Evolutionary conservation across 1,140 invertebrate genomes (phyloP), one percentile per base, ranked within the genome.

Genomic region (Druon quercuslanigerum): DNA sequence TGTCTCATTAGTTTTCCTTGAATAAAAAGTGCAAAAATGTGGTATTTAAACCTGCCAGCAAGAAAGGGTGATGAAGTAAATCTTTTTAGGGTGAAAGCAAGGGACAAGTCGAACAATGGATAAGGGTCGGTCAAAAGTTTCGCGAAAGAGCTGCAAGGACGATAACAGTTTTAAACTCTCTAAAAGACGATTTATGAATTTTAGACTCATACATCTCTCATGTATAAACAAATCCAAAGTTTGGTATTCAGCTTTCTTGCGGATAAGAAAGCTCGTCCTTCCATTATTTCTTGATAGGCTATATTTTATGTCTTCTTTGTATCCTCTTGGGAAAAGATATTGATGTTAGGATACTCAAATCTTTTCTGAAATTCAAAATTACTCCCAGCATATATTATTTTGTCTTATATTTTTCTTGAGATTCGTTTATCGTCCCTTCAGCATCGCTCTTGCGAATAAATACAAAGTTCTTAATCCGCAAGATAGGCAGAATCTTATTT

Each of bases 381-480:
- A 66, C 14, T 16, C 33, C 40, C 13, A 40, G 60, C 60, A 66
- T 66, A 66, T 11, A 46, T 46, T 46, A 46, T 46, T 46, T 66
- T 66, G 40, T 66, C n/a, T n/a, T 33, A 16, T 33, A 33, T 66
- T 66, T 20, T 40, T 16, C 14, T 66, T 66, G 6, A 16, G 40
- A 66, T 66, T n/a, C 13, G 13, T 46, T 66, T 66, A 66, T 66
- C 60, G 60, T 66, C 60, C 60, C 60, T 66, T 66, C 12, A 66
- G 40, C 40, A 66, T 66, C 25, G 25, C n/a, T 66, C 25, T 66
- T 40, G 25, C n/a, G 60, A 66, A 66, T 66, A 66, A 66, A 66
- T 66, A 46, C 60, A 16, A 66, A 66, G 14, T 40, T 66, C n/a
- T 40, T 46, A 66, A 66, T 66, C 60, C n/a, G 13, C 16, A 13